These are phyloP conservation scores for Branchellion lobata DNA, from an alignment of 2,888 invertebrate genomes.

Conservation along the genomic window DNA sequence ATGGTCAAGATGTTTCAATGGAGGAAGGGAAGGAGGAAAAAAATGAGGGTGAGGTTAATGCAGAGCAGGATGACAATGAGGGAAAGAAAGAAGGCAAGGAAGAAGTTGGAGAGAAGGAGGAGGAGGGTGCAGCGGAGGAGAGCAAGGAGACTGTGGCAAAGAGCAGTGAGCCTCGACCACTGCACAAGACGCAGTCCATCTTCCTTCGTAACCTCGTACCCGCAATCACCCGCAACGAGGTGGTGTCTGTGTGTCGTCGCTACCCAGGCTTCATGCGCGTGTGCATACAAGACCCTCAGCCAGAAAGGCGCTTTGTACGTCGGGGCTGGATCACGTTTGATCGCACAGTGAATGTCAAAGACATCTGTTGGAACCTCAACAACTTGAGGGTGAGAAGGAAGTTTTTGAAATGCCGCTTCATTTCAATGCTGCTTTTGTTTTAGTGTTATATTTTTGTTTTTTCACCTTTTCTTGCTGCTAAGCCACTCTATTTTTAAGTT, in stretches of 20 bases:
- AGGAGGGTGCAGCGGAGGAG: constrained; percentile 25
- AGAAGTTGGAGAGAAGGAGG: constrained; percentile 48
- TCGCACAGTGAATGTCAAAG: constrained; percentile 93
- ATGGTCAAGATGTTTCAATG: no score
- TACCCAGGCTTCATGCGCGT: constrained; percentile 86
- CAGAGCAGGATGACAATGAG: constrained; percentile 13
- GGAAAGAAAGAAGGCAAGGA: constrained; percentile 46
- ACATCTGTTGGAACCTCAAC: constrained; percentile 97
- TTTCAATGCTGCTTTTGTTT: not conserved
- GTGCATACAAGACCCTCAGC: constrained; percentile 92
- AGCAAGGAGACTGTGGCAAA: not conserved
- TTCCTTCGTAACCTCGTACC: constrained; percentile 93
- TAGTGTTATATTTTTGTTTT: no score
- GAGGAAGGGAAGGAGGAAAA: constrained; percentile 41
- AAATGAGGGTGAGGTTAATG: constrained; percentile 36
- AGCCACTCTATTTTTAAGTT: not conserved
- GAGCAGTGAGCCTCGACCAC: constrained; percentile 62
- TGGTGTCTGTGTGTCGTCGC: constrained; percentile 78
- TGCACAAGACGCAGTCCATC: constrained; percentile 94
- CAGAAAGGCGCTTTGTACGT: constrained; percentile 91
- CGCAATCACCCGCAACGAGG: constrained; percentile 90
- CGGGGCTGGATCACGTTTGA: constrained; percentile 98
- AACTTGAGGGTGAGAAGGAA: constrained; percentile 82
- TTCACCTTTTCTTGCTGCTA: not conserved
- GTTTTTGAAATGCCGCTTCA: not conserved